Evolutionary conservation across 2,797 vertebrate species (phyloP).

Genomic region (Leontopithecus rosalia): DNA sequence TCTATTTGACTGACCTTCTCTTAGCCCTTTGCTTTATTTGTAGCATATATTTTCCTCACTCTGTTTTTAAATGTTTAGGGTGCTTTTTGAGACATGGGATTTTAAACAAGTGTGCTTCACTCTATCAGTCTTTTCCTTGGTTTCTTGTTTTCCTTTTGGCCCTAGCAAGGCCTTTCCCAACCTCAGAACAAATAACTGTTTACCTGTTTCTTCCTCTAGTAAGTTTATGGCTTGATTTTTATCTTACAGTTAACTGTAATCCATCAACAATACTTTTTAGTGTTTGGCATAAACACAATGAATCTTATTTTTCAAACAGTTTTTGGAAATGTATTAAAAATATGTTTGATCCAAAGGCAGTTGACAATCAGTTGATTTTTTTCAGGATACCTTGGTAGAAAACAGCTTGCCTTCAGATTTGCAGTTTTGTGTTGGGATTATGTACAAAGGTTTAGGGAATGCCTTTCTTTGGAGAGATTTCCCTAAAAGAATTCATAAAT

Average conservation of each 20-base stretch:
- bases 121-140: neutral
- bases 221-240: slow-evolving; percentile 30
- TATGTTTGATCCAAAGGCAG: slow-evolving; percentile 23
- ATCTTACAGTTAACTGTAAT: neutral
- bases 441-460: slow-evolving; percentile 25
- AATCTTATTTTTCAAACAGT: slow-evolving; percentile 10
- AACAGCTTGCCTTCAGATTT: slow-evolving; percentile 15
- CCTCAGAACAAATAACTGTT: neutral
- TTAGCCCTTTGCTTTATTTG: neutral
- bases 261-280: neutral
- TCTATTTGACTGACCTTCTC: neutral
- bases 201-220: neutral
- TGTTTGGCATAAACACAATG: neutral
- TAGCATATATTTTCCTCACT: neutral
- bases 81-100: neutral
- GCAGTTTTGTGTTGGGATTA: neutral
- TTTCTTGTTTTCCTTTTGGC: slow-evolving; percentile 31
- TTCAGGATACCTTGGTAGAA: neutral
- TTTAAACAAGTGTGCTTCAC: slow-evolving; percentile 5
- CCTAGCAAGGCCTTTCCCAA: neutral
- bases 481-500: slow-evolving; percentile 47
- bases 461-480: neutral
- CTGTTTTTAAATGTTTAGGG: neutral
- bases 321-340: neutral
- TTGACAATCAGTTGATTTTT: neutral